Percentiles rank a stretch among this genome's conserved stretches.
Conservation (phyloP, 2,797 vertebrate genomes). For the Spheniscus humboldti region DNA sequence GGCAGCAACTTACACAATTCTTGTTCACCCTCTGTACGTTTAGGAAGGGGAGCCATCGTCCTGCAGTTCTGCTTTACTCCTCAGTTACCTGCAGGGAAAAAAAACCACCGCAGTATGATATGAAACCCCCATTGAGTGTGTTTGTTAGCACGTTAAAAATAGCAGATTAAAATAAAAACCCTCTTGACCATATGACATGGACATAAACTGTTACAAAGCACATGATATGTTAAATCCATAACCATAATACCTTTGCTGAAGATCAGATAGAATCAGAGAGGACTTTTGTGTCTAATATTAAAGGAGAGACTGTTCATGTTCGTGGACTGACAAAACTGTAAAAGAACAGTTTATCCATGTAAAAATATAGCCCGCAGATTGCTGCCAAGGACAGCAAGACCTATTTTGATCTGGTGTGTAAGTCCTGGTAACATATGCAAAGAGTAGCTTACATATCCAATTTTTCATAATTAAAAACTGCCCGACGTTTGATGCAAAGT, state of each 20-base stretch:
- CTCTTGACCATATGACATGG: background rate
- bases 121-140: background rate
- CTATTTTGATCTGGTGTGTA: background rate
- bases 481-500: background rate
- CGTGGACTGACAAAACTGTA: background rate
- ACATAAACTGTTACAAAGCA: background rate
- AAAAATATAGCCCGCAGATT: background rate
- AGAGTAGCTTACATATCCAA: background rate
- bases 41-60: background rate
- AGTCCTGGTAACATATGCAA: background rate
- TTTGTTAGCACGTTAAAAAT: background rate
- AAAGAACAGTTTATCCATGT: background rate
- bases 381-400: background rate
- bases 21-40: background rate
- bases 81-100: background rate
- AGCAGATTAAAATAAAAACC: background rate
- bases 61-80: background rate
- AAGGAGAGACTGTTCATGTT: background rate
- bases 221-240: background rate
- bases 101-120: accelerated
- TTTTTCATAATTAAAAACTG: background rate
- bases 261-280: background rate
- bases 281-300: background rate
- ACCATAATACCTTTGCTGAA: background rate
- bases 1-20: background rate